These are phyloP conservation scores for Trematocara zebra DNA, from an alignment of 2,113 vertebrate species.

Conservation along the genomic window DNA sequence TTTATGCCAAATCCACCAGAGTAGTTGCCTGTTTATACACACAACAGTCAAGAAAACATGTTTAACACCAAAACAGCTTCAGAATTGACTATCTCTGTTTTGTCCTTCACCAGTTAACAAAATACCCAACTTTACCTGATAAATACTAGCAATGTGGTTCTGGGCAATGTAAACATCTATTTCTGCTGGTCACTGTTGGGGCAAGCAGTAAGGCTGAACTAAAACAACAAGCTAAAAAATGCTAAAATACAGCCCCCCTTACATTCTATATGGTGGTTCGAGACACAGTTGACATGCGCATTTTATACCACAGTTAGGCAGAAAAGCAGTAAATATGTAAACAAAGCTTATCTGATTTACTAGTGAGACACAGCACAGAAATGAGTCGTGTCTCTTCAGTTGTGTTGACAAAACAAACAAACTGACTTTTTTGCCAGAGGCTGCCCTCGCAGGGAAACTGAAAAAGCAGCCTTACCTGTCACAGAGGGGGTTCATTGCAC, in stretches of 20 bases:
- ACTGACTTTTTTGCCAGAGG: not conserved
- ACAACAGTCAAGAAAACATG: not conserved
- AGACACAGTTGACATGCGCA: not conserved
- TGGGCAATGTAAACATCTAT: not conserved
- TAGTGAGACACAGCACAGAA: not conserved
- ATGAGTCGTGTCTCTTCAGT: not conserved
- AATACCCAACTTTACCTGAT: not conserved
- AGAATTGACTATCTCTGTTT: not conserved
- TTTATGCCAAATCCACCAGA: not conserved
- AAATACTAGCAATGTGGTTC: not conserved
- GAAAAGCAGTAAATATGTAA: not conserved
- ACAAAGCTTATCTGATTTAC: not conserved
- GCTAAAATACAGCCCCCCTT: not conserved
- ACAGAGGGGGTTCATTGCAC: slow-evolving; percentile 62
- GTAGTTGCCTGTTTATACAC: not conserved
- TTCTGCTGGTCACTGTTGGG: not conserved
- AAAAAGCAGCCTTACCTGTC: slow-evolving; percentile 64
- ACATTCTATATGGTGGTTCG: not conserved
- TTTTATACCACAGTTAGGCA: not conserved
- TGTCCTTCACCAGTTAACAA: not conserved
- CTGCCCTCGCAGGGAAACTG: not conserved
- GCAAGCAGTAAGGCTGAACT: not conserved
- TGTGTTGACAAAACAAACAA: not conserved
- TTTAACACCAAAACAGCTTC: not conserved
- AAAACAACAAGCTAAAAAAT: not conserved